These are phyloP conservation scores for Drosophila azteca DNA, from an alignment of 1,140 invertebrate species.

Conservation along the genomic window DNA sequence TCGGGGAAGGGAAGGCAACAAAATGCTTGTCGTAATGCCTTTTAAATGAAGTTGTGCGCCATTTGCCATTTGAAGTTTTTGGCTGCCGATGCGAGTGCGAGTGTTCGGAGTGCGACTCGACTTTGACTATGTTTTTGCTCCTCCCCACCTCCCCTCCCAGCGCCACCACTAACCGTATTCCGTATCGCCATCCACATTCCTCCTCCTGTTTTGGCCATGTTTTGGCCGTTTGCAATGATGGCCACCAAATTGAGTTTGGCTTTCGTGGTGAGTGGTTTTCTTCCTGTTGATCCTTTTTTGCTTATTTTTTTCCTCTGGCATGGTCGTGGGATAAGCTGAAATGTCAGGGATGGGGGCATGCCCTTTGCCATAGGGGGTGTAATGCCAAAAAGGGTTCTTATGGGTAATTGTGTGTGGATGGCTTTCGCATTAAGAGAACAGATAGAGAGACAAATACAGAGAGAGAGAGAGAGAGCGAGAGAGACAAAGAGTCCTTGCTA, in stretches of 20 bases:
- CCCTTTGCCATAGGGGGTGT: constrained; percentile 36
- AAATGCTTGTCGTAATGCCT: constrained; percentile 76
- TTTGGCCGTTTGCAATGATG: constrained; percentile 72
- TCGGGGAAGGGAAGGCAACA: constrained; percentile 38
- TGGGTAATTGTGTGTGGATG: constrained; percentile 69
- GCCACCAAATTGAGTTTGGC: constrained; percentile 63
- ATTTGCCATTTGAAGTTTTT: constrained; percentile 79
- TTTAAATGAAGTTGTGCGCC: constrained; percentile 81
- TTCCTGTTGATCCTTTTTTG: constrained; percentile 10
- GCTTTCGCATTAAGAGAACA: constrained; percentile 35
- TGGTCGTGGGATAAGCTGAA: constrained; percentile 63
- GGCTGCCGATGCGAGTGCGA: constrained; percentile 12
- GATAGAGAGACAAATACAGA: background rate
- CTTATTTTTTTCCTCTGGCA: constrained; percentile 8
- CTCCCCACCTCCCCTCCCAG: too few species aligned
- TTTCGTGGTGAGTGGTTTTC: constrained; percentile 48
- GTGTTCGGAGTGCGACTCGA: too few species aligned
- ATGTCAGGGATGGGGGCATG: constrained; percentile 65
- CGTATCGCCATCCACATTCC: constrained; percentile 3
- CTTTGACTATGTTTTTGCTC: too few species aligned
- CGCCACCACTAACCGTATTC: too few species aligned
- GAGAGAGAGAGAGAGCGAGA: constrained; percentile 15
- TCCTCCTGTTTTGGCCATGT: constrained; percentile 47
- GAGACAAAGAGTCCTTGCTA: constrained; percentile 22
- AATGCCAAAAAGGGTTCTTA: constrained; percentile 75